Base-by-base conservation (phyloP, 2,888 invertebrate species). In the Drosophila colorata region DNA sequence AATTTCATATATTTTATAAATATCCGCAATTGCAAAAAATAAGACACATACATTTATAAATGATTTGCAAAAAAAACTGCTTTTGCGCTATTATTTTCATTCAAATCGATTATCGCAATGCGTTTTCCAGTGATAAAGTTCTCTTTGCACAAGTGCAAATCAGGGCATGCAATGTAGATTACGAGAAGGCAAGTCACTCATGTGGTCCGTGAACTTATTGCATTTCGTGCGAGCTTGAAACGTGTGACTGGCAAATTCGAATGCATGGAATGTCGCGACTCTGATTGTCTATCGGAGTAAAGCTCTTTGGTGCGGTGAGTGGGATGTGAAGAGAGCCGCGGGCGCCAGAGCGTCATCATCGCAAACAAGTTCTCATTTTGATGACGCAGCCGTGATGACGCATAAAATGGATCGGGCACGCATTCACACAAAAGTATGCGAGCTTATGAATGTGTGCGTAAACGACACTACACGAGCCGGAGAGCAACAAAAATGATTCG, bases 341-440 rank as follows among this genome's bases (percentile, higher is more conserved):
- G 18, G 14, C 18, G 41, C 35, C 20, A 46, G 48, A 37, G 48
- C 75, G 75, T 69, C 84, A 78, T 84, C 85, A 66, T 47, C 65
- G 35, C 35, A 71, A 74, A 44, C 74, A 72, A 70, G 74, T 57
- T 74, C 41, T 37, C 48, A 48, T 52, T 67, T 70, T 66, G 85
- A 79, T 81, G 80, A 81, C 80, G 80, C 80, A 81, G 80, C 75
- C 58, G 46, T 71, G 75, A 43, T 81, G 85, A 81, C 80, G 85
- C 82, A 85, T 84, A 41, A 18, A 70, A 38, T 14, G 41, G 38
- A 47, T 35, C 9, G 33, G 33, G 25, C 33, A 44, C 35, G 20
- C 31, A 46, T 18, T 35, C 18, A 41, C 20, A 37, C 52, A 64
- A 31, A 49, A 33, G 20, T 11, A 13, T 18, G 11, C 18, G 49